Evolutionary conservation across 2,113 vertebrate genomes (phyloP).

Genomic region (Edolisoma coerulescens): DNA sequence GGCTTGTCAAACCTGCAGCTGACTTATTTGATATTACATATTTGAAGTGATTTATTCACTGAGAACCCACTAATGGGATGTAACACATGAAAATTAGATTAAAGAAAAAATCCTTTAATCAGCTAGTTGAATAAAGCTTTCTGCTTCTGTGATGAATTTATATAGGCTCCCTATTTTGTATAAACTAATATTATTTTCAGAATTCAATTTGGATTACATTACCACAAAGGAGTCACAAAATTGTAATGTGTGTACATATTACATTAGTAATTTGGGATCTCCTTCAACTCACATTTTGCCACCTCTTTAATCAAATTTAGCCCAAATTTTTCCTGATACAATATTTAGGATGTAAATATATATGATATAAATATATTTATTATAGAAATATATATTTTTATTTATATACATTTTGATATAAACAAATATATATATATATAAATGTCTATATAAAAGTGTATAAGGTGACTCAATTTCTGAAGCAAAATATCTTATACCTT

Average conservation of each 20-base stretch:
- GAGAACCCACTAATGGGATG: background rate
- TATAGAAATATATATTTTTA: too few relatives aligned
- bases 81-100: constrained; percentile 6
- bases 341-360: background rate
- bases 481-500: background rate
- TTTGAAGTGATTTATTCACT: background rate
- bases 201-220: background rate
- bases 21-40: background rate
- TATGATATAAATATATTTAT: background rate
- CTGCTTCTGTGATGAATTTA: background rate
- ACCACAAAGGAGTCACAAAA: background rate
- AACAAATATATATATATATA: background rate
- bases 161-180: background rate
- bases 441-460: background rate
- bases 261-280: background rate
- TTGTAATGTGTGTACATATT: background rate
- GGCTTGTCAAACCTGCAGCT: background rate
- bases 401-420: too few relatives aligned
- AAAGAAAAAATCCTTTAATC: constrained; percentile 19
- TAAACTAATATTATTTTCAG: background rate
- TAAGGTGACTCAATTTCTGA: background rate
- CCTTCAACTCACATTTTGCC: background rate
- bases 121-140: background rate
- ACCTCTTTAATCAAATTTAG: background rate
- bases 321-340: background rate